Evolutionary conservation across 2,888 invertebrate genomes (phyloP).

Genomic region (Lasioglossum pauxillum): DNA sequence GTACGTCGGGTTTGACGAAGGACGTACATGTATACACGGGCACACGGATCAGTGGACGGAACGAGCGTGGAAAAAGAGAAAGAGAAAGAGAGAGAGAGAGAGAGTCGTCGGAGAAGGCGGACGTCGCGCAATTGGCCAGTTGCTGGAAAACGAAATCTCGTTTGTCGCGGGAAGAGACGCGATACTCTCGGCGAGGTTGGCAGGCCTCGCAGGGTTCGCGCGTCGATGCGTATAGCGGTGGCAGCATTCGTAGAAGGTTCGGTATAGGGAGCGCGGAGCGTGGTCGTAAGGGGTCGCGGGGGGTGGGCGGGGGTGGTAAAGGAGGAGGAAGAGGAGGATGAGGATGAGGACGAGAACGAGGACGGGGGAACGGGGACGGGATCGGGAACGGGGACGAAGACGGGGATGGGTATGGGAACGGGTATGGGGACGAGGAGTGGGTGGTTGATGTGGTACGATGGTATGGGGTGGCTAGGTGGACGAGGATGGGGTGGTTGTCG

Average conservation of each 20-base stretch:
- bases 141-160: conserved; percentile 40
- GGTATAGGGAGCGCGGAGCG: conserved; percentile 55
- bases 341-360: conserved; percentile 11
- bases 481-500: conserved; percentile 66
- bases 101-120: not conserved
- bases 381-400: not conserved
- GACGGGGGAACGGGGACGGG: not conserved
- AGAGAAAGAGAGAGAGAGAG: not conserved
- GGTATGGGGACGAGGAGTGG: conserved; percentile 33
- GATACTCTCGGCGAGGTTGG: conserved; percentile 54
- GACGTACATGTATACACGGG: not conserved
- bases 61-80: not conserved
- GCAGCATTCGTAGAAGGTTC: conserved; percentile 69
- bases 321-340: conserved; percentile 29
- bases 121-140: not conserved
- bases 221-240: conserved; percentile 72
- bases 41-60: not conserved
- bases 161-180: conserved; percentile 47
- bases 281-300: conserved; percentile 55
- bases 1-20: not conserved
- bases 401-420: not conserved
- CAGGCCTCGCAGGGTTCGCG: conserved; percentile 67
- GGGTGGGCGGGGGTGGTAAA: conserved; percentile 31
- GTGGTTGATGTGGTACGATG: conserved; percentile 29
- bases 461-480: conserved; percentile 57